A percentile compares a stretch with the other conserved stretches of the same genome.
phyloP scores from a whole-genome alignment of 2,113 vertebrate genomes.

The Antidorcas marsupialis region DNA sequence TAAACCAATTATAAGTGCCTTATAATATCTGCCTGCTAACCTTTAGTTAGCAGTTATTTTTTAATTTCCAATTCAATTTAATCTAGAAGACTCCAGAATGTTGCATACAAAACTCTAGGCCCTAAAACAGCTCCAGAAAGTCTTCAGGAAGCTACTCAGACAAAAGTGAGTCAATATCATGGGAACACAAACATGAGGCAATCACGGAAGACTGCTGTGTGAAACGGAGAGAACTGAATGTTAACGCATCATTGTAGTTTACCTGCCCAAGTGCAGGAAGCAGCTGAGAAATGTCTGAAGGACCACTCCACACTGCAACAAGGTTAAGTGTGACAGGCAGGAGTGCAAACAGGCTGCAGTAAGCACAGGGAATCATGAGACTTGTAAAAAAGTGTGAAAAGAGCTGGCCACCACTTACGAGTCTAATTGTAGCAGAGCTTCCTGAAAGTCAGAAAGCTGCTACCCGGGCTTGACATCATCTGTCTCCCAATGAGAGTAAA shows the following conservation, averaged over 20 bases:
- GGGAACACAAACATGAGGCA: constrained; percentile 4
- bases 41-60: not conserved
- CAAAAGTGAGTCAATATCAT: not conserved
- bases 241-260: not conserved
- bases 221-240: not conserved
- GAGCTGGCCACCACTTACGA: not conserved
- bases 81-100: not conserved
- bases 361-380: not conserved
- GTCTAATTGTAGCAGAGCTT: not conserved
- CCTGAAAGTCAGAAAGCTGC: not conserved
- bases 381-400: constrained; percentile 12
- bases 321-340: not conserved
- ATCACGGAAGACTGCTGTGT: not conserved
- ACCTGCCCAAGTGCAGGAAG: not conserved
- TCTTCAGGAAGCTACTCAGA: not conserved
- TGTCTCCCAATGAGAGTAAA: not conserved
- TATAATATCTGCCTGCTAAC: not conserved
- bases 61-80: not conserved
- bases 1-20: not conserved
- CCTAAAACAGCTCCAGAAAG: not conserved
- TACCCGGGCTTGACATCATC: not conserved
- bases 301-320: not conserved
- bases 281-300: not conserved
- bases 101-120: not conserved
- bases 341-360: not conserved